Base-by-base conservation (phyloP, 2,113 vertebrate species). In the Oncorhynchus tshawytscha region DNA sequence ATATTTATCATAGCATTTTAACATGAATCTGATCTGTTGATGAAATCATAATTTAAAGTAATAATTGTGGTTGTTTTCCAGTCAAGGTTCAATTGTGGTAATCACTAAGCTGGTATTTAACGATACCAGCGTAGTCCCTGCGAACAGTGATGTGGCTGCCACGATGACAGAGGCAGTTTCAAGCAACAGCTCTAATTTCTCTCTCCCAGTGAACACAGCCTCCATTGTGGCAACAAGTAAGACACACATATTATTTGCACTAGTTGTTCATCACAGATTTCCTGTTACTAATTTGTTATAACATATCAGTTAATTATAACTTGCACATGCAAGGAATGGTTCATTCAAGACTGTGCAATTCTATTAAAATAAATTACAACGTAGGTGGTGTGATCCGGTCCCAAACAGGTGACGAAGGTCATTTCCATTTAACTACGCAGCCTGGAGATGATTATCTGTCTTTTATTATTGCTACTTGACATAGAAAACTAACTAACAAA, bases 141-240 rank as follows among this genome's bases (percentile, higher is more conserved):
- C 45, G 29, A 5, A 20, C 18, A 39, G 2, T n/a, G 67, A 31
- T n/a, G 67, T 69, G 20, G 15, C 20, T 45, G 9, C 2, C 67
- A 69, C 67, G 11, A n/a, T 69, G 20, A 0, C 12, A 20, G 67
- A 48, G 18, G 67, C 67, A 8, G 34, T 69, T 27, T 69, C 67
- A 15, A 69, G 31, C 67, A 69, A 68, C 31, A 68, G 67, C 8
- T 68, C 67, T 29, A 68, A 69, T 31, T 48, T 69, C 31, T 69
- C 67, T 20, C 67, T 69, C 9, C 31, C 67, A 11, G 31, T 69
- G 29, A 69, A 69, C 67, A 48, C 34, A 34, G 1, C 16, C 0
- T 69, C 67, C 18, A 9, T 69, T 69, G 7, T n/a, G 16, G 67
- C 24, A 7, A n/a, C 5, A 34, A 48, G 67, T 48, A 69, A 9